Percentiles rank a stretch among this genome's conserved stretches.
These are phyloP conservation scores for Vicugna pacos DNA, from an alignment of 2,113 vertebrate species.

Conservation along the genomic window DNA sequence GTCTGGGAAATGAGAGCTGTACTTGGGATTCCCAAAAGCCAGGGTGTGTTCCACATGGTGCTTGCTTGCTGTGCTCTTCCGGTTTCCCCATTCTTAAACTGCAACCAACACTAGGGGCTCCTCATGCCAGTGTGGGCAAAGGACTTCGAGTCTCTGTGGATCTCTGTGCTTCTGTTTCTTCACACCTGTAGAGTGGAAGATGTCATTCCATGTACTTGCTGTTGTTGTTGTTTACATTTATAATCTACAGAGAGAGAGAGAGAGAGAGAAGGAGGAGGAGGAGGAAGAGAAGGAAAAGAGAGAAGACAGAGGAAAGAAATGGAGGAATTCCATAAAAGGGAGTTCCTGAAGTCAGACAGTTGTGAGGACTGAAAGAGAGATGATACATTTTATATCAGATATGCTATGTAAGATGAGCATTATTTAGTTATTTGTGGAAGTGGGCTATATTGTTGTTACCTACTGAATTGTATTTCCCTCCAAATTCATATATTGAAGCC, in stretches of 20 bases:
- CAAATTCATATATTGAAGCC: background rate
- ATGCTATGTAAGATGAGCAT: background rate
- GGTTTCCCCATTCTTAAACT: background rate
- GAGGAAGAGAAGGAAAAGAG: too few species aligned
- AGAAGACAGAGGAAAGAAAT: background rate
- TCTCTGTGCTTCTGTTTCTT: background rate
- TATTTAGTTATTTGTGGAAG: constrained; percentile 1
- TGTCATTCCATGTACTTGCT: background rate
- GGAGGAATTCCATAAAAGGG: background rate
- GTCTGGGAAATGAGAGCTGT: background rate
- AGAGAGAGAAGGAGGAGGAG: too few species aligned
- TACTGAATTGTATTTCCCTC: background rate
- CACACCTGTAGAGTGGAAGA: background rate
- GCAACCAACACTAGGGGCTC: background rate
- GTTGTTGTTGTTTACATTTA: background rate
- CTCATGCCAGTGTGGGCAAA: too few species aligned
- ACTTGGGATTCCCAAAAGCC: background rate
- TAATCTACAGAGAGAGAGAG: too few species aligned
- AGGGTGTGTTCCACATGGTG: rapidly evolving
- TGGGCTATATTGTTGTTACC: background rate
- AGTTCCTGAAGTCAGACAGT: background rate
- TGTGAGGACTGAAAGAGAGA: background rate
- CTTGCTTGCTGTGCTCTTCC: background rate
- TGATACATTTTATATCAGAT: background rate
- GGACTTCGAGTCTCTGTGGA: background rate